A percentile compares a stretch with the other conserved stretches of the same genome.
Conservation (phyloP, 2,797 vertebrate species). For the Hyperoplus lanceolatus region DNA sequence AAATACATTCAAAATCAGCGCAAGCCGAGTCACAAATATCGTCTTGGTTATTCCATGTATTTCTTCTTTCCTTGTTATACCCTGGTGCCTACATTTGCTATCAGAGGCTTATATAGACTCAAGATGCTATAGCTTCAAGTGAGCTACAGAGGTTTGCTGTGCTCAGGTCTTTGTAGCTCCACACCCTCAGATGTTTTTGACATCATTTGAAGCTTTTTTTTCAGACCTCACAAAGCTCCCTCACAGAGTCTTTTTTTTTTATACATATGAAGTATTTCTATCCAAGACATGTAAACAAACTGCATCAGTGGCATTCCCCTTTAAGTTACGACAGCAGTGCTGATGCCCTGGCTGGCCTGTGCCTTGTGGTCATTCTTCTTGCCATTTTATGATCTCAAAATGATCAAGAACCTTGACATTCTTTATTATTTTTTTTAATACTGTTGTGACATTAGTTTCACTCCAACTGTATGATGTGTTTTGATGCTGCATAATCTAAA, state of each 20-base stretch:
- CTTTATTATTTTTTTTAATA: not conserved
- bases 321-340: not conserved
- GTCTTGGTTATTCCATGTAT: not conserved
- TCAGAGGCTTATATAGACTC: not conserved
- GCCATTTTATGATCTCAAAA: constrained; percentile 1
- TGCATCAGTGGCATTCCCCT: not conserved
- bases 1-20: too few relatives aligned
- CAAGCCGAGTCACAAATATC: not conserved
- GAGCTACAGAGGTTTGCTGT: not conserved
- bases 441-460: not conserved
- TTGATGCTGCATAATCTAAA: not conserved
- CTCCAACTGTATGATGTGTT: not conserved
- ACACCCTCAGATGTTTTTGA: not conserved
- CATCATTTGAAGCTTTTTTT: not conserved
- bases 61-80: not conserved
- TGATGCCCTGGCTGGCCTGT: not conserved
- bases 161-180: not conserved
- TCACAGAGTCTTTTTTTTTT: not conserved
- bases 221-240: not conserved
- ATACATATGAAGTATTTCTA: not conserved
- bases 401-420: constrained; percentile 10
- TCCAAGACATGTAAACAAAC: not conserved
- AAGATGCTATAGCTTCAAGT: not conserved
- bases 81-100: not conserved
- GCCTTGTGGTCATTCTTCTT: not conserved